Base-by-base conservation (phyloP, 1,140 invertebrate genomes). In the Apis florea region DNA sequence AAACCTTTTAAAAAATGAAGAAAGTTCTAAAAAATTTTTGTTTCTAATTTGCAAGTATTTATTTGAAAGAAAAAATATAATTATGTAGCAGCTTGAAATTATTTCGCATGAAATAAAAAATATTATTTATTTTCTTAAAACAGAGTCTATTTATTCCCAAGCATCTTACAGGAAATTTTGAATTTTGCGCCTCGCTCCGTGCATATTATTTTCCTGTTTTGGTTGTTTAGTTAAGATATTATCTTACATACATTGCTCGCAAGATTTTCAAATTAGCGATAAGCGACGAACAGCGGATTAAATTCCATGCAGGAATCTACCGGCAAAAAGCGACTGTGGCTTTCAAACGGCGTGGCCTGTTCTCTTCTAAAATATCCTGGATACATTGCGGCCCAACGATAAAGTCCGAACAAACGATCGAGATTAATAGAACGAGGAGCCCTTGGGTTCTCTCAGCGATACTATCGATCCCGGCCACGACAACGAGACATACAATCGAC, bases 341-440 rank as follows among this genome's bases (percentile, higher is more conserved):
- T 72, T 58, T 72, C 71, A n/a, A 26, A n/a, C 6, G 53, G 10
- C 53, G n/a, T 63, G 40, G 15, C n/a, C n/a, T n/a, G 6, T 12
- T 11, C 47, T 63, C 58, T 74, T 74, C 24, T 63, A 74, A 74
- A n/a, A 74, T 74, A 74, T 63, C 58, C 72, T 26, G 51, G 17
- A 54, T 81, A 85, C 26, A 40, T 84, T 40, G 82, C 47, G 67
- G 66, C 63, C 31, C 56, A 67, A 73, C 86, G 85, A 87, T 86
- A 87, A 87, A 86, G 74, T 84, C 58, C 58, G 70, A 71, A 84
- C 82, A 84, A 87, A 87, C 82, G 84, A 87, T 87, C 82, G 75
- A 87, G 86, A 86, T 87, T 86, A 87, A 87, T 87, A 87, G 84
- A 86, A 87, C 68, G 83, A 79, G 2, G 31, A 40, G 63, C 61